These are phyloP conservation scores for Oegoconia quadripuncta DNA, from an alignment of 2,888 invertebrate species.

Conservation along the genomic window DNA sequence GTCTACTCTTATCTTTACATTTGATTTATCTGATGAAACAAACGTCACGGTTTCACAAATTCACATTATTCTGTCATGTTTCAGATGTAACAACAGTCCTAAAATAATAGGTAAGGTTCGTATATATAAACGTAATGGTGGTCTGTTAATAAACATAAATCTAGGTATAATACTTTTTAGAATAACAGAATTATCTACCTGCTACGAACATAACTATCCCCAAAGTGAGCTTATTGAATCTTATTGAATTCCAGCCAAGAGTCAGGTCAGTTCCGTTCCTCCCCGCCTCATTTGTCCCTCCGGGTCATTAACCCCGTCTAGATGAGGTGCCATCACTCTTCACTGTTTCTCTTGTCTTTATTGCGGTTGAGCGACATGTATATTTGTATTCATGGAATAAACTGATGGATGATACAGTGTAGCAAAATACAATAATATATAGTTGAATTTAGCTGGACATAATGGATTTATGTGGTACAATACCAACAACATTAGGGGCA, in stretches of 20 bases:
- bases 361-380: constrained; percentile 15
- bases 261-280: constrained; percentile 20
- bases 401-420: background rate
- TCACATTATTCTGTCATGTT: no score
- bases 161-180: background rate
- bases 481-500: constrained; percentile 27
- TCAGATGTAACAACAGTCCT: no score
- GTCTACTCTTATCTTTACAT: constrained; percentile 14
- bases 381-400: background rate
- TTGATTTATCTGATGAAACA: constrained; percentile 28
- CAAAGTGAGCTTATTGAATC: constrained; percentile 12
- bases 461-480: constrained; percentile 8
- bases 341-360: constrained; percentile 20
- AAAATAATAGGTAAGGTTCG: no score
- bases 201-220: constrained; percentile 4
- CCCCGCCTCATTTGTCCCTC: constrained; percentile 27
- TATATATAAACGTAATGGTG: no score
- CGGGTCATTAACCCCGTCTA: constrained; percentile 36
- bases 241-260: constrained; percentile 15
- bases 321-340: constrained; percentile 28
- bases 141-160: background rate
- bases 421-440: background rate
- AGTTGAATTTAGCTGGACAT: constrained; percentile 6
- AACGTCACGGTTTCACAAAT: no score
- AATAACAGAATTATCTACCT: constrained; percentile 9